phyloP scores from a whole-genome alignment of 2,113 vertebrate genomes.

The Cryptomyrus ogoouensis region DNA sequence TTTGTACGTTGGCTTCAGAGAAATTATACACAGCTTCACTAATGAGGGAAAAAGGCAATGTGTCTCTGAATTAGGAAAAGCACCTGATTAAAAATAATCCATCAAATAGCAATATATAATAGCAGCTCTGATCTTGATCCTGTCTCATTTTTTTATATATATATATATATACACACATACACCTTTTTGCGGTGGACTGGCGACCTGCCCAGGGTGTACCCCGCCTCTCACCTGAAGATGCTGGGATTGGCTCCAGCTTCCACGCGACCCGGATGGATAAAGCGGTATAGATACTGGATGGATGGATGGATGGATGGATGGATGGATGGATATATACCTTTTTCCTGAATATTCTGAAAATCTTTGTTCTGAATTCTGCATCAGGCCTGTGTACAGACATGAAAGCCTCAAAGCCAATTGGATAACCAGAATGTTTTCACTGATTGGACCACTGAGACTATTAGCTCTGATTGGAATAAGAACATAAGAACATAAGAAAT shows the following conservation, averaged over 20 bases:
- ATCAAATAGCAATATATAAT: not conserved
- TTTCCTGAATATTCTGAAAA: not conserved
- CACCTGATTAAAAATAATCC: not conserved
- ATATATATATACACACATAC: no score
- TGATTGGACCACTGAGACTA: not conserved
- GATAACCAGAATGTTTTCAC: not conserved
- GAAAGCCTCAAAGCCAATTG: not conserved
- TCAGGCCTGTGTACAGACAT: not conserved
- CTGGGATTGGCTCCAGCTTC: no score
- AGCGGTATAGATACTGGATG: no score
- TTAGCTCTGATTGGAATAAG: not conserved
- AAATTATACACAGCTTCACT: not conserved
- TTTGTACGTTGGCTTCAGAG: not conserved
- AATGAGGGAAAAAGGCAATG: not conserved
- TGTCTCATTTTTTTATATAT: not conserved
- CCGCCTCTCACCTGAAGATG: no score
- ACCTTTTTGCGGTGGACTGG: no score
- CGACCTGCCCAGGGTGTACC: no score
- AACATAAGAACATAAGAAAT: no score
- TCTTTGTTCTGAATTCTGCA: not conserved
- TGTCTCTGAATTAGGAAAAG: not conserved
- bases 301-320: no score
- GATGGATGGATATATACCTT: not conserved
- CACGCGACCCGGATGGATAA: no score
- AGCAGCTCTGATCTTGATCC: not conserved